Percentiles rank a stretch among this genome's conserved stretches.
These are phyloP conservation scores for Microplitis manilae DNA, from an alignment of 2,888 invertebrate genomes.

Conservation along the genomic window DNA sequence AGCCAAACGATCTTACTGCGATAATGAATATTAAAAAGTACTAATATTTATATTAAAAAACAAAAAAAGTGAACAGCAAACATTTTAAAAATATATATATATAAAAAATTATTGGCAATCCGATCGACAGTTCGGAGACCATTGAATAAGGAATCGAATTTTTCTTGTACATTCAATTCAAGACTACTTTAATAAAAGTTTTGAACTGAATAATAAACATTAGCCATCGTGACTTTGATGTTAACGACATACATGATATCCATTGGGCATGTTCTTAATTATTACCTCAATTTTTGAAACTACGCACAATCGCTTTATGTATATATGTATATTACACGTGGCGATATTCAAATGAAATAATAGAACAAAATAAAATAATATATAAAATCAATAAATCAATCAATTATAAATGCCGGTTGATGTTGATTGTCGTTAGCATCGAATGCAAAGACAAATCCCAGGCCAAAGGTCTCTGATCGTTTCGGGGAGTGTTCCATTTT, in stretches of 20 bases:
- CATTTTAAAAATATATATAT: conserved; percentile 6
- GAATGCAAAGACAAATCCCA: conserved; percentile 45
- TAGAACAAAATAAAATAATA: conserved; percentile 34
- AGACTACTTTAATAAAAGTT: conserved; percentile 13
- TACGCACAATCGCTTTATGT: conserved; percentile 39
- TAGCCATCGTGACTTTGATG: conserved; percentile 38
- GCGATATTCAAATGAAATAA: conserved; percentile 28
- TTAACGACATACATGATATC: conserved; percentile 29
- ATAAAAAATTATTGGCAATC: conserved; percentile 44
- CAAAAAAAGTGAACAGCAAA: conserved; percentile 32
- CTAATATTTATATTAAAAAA: conserved; percentile 18
- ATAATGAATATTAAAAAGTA: conserved; percentile 36
- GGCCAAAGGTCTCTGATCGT: conserved; percentile 59
- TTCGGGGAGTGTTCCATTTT: conserved; percentile 66
- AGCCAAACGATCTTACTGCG: conserved; percentile 56
- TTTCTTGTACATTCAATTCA: conserved; percentile 25
- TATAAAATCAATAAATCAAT: conserved; percentile 33
- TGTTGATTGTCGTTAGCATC: conserved; percentile 49
- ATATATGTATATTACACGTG: conserved; percentile 12
- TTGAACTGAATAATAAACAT: conserved; percentile 5
- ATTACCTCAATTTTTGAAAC: conserved; percentile 44
- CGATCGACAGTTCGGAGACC: conserved; percentile 41
- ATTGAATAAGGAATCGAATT: conserved; percentile 31
- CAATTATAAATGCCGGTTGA: conserved; percentile 34
- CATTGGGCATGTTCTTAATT: conserved; percentile 21